Evolutionary conservation across 2,888 invertebrate genomes (phyloP), one percentile per base, ranked within the genome.

Genomic region (Gisinianus flammeolus): DNA sequence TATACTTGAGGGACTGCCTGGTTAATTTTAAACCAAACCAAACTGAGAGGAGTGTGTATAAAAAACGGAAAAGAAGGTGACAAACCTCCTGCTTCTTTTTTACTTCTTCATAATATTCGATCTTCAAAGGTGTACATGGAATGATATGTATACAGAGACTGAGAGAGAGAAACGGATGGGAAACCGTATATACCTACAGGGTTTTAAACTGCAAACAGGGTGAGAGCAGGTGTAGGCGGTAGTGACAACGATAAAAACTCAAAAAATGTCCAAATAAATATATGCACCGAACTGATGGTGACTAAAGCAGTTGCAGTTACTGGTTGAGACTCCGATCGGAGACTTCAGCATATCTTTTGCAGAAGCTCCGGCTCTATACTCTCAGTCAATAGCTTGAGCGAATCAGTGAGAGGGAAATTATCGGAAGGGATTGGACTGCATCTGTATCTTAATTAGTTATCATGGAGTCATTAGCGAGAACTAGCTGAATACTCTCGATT

Each of bases 11-110:
- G 62, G 62, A 62, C 62, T 62, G 58, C 58, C 28, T 58, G 72
- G 72, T 72, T 72, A 72, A 72, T 58, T 72, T 31, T 72, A 72
- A 72, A 72, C 72, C 56, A n/a, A 72, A 72, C 72, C 72, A 58
- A 72, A 56, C 19, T 19, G 31, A 56, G 54, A 70, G 71, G 28
- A 6, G 22, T 28, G 31, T 26, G n/a, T 24, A 30, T 44, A 44
- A 30, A 22, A 22, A 19, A 26, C 24, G 22, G 69, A 44, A 16
- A 22, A 69, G 62, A 62, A 26, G 26, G 62, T 26, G 62, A 62
- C 24, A 62, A 22, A 26, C 62, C 12, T 26, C 19, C 62, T 62
- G 22, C 26, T 26, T 62, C 26, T 26, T n/a, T 26, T 22, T 26
- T 12, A 12, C 62, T 62, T 44, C 44, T 16, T 44, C 44, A 19